Base-by-base conservation (phyloP, 2,797 vertebrate species). In the Muraenolepis orangiensis region DNA sequence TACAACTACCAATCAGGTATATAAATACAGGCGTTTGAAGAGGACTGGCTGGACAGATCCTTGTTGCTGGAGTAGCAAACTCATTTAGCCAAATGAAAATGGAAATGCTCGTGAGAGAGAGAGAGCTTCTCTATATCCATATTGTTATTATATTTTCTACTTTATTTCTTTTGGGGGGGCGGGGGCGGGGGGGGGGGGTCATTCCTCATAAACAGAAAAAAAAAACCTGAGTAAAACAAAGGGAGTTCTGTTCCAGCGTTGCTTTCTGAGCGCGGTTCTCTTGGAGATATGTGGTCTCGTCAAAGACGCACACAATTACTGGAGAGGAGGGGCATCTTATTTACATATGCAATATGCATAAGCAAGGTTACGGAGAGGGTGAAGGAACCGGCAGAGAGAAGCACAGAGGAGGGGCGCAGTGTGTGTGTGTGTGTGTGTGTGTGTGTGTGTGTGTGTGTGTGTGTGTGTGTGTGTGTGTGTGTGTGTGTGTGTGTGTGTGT, bases 231-330 rank as follows among this genome's bases (percentile, higher is more conserved):
- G 86, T 90, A 92, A 91, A 94, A 94, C 93, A 95, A 95, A 89
- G 83, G 79, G 36, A 66, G 77, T 78, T 71, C 68, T 72, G 93
- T 92, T 92, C 92, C 91, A 26, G 77, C 61, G 80, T 34, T 10
- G 76, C 75, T 76, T 81, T 78, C 81, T 80, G 81, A 87, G 83
- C 75, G 80, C 74, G 68, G 72, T 68, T 80, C 87, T 20, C 66
- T 31, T 26, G 81, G 82, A 89, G 86, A 94, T 90, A 93, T 94
- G 95, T 93, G 92, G 93, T 93, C 92, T 93, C 89, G 94, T 94
- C 92, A 94, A 96, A 94, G 95, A 94, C 95, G 96, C 95, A 95
- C 95, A 94, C 95, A 96, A 97, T 97, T 96, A 96, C 95, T 93
- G 90, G 89, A 90, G 86, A 93, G 95, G 94, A 90, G 89, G 92